Base-by-base conservation (phyloP, 1,140 invertebrate genomes). In the Drosophila varians region DNA sequence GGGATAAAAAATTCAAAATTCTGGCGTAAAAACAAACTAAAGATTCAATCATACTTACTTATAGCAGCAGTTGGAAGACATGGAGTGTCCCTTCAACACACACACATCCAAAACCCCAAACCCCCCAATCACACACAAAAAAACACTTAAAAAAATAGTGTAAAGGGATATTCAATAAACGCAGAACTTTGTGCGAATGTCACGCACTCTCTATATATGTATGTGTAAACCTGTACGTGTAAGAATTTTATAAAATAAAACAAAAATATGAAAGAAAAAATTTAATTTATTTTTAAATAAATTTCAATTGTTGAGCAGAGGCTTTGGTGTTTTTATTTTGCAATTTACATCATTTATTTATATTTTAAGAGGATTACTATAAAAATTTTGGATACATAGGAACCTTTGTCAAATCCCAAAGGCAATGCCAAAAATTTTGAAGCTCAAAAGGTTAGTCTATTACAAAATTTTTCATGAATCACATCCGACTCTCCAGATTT, bases 11-110 rank as follows among this genome's bases (percentile, higher is more conserved):
- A 49, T 58, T 66, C 60, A 43, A 87, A 87, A 82, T 82, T 87
- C 61, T 87, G 77, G 77, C 76, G 74, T 82, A 48, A 70, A 68
- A 62, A 18, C 43, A 82, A 87, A 82, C 74, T 82, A 87, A 87
- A 87, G 74, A 87, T 87, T 82, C 64, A 82, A 77, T 87, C 82
- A 75, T 75, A 86, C 52, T 76, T 73, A 78, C 72, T 78, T 57
- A 75, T 62, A 73, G 42, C 56, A 71, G 49, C 42, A 58, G 18
- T 28, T 58, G 68, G 36, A 54, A 60, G 42, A 64, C 74, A 64
- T 34, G 45, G 45, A 38, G 70, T 64, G 69, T 47, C 55, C 53
- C 40, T 31, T 53, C 14, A 14, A 56, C 42, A 45, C 42, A 57
- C 54, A 43, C 18, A 16, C 19, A 12, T 19, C 14, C 21, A 3